Evolutionary conservation across 2,113 vertebrate species (phyloP), one percentile per base, ranked within the genome.

Genomic region (Peucedramus taeniatus): DNA sequence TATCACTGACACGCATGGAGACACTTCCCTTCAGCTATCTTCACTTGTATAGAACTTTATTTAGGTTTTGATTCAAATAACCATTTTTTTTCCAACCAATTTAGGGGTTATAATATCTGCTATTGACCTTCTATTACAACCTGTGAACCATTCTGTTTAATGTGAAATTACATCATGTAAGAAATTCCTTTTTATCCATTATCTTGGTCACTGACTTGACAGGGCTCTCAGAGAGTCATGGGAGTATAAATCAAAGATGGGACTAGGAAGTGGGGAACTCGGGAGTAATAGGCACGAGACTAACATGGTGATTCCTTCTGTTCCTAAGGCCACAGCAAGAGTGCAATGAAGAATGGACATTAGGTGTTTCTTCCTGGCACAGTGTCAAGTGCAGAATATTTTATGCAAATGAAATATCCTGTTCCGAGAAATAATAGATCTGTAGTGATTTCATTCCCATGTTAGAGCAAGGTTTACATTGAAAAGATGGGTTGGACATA

Each of bases 391-490:
- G 95, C 69, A 97, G 97, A 97, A 97, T 98, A 98, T 97, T 97
- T 98, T 98, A 98, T 98, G 98, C 97, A 98, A 98, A 98, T 97
- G 94, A 97, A 97, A 96, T 97, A 96, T 97, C 97, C 96, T 97
- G 57, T 98, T 98, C 98, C 98, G 96, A 98, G 98, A 98, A 98
- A 97, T 97, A 97, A 98, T 98, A 98, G 97, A 98, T 98, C 97
- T 95, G 53, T 80, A 84, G 95, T 97, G 97, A 97, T 97, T 97
- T 97, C 96, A 97, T 95, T 93, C 94, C 70, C 86, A 88, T 95
- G 96, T 96, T 96, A 96, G 66, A 97, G 93, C 42, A 91, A 94
- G 97, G 98, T 96, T 98, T 98, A 97, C 97, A 91, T 95, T 96
- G 97, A 96, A 97, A 97, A 95, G 97, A 97, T 95, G 95, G 93